Evolutionary conservation across 2,797 vertebrate genomes (phyloP), one percentile per base, ranked within the genome.

Genomic region (Sebastiscus tertius): DNA sequence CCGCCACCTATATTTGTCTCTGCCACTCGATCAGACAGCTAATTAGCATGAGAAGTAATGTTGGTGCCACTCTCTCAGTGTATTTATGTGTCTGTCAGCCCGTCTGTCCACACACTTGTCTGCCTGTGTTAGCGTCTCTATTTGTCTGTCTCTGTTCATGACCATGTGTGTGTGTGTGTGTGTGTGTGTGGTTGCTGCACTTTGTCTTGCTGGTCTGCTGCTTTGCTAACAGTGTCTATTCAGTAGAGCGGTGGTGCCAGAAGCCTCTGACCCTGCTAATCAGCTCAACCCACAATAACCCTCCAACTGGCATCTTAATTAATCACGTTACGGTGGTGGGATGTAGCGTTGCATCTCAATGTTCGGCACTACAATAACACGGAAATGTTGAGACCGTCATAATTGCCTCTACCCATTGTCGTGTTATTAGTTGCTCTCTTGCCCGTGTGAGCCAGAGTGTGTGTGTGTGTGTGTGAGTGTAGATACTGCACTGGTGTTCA

Each of bases 11-110:
- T 84, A 86, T 91, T 87, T 87, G 75, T 91, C 86, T 91, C 69
- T 72, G 85, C 72, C 82, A 81, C 79, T 79, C 80, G 83, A 85
- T 87, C 81, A 91, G 81, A 89, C 86, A 86, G 76, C 82, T 87
- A 87, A 92, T 93, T 91, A 89, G 83, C 72, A 87, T 86, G 81
- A 89, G 77, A 85, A 90, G 72, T 82, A 81, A 88, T 84, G 79
- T 66, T 68, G 82, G 82, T 89, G 78, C 62, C 80, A 65, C 58
- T 83, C 60, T 75, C 22, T 71, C 46, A 1, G 63, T 70, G 33
- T 79, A 86, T 87, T 89, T 78, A 78, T 89, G 67, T 74, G 70
- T 75, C 78, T 72, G 83, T 83, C 82, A 71, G 68, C 73, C 26
- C 65, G 49, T 74, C 69, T 60, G 72, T 85, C 79, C 72, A 71